Percentiles rank a stretch among this genome's conserved stretches.
These are phyloP conservation scores for Porites lobata DNA, from an alignment of 92 coral and sea anemone genomes.

Conservation along the genomic window DNA sequence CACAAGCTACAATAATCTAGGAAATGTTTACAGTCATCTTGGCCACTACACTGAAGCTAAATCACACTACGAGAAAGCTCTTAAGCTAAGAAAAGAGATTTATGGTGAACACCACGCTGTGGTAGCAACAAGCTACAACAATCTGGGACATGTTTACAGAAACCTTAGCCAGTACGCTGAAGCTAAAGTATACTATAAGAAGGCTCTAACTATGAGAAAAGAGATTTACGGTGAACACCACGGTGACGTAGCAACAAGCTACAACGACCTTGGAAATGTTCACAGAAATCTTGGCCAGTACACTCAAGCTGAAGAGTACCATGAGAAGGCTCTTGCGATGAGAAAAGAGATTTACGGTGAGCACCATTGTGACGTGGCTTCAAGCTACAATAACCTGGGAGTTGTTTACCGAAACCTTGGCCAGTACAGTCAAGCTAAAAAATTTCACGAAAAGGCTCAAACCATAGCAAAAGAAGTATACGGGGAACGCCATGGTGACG, in stretches of 20 bases:
- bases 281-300: background rate
- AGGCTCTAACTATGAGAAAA: no score
- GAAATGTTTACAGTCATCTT: background rate
- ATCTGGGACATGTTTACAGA: background rate
- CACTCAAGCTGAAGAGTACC: constrained; percentile 17
- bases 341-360: background rate
- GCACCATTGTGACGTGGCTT: constrained; percentile 13
- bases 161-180: background rate
- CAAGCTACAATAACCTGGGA: constrained; percentile 36
- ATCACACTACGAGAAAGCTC: background rate
- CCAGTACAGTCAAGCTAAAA: background rate
- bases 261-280: constrained; percentile 23
- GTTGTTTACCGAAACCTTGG: background rate
- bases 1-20: constrained; percentile 18
- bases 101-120: background rate
- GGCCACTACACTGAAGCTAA: background rate
- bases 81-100: background rate
- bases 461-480: background rate
- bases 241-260: constrained; percentile 17
- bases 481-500: background rate
- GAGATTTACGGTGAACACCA: background rate
- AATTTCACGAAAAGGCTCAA: background rate
- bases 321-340: constrained; percentile 26
- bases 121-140: background rate
- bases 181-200: background rate